Conservation (phyloP, 1,140 invertebrate genomes). For the Sycobia sp. region DNA sequence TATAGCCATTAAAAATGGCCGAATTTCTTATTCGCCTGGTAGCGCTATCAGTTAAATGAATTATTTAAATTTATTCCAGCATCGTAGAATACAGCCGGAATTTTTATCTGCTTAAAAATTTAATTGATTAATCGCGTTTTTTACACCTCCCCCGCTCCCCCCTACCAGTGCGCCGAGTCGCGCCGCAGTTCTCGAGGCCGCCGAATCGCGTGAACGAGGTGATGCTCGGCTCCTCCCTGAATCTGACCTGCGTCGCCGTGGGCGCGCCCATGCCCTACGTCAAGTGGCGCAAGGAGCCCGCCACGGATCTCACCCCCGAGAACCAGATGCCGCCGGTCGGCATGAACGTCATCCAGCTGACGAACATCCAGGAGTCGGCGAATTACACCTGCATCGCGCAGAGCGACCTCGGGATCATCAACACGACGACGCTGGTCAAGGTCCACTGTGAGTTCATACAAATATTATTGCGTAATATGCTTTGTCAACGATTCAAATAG, state of each 20-base stretch:
- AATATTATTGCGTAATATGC: too few species aligned
- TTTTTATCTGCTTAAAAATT: too few species aligned
- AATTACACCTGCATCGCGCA: constrained; percentile 97
- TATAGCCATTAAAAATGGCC: too few species aligned
- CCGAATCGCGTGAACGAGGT: constrained; percentile 85
- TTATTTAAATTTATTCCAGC: too few species aligned
- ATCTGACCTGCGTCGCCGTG: constrained; percentile 94
- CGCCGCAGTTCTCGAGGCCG: constrained; percentile 92
- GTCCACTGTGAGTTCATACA: constrained; percentile 87
- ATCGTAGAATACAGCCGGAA: too few species aligned
- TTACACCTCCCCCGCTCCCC: too few species aligned
- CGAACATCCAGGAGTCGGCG: constrained; percentile 86
- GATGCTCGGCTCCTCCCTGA: constrained; percentile 86
- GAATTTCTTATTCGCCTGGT: too few species aligned
- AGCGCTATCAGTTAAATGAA: too few species aligned
- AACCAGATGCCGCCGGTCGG: constrained; percentile 84
- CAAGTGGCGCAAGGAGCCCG: constrained; percentile 87
- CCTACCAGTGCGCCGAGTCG: constrained; percentile 88
- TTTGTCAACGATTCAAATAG: too few species aligned
- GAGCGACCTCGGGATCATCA: constrained; percentile 91
- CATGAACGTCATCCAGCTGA: constrained; percentile 83
- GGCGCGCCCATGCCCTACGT: constrained; percentile 98
- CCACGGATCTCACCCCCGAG: constrained; percentile 81
- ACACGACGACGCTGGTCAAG: constrained; percentile 84
- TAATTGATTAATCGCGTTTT: too few species aligned